These are phyloP conservation scores for Psylliodes chrysocephalus DNA, from an alignment of 2,888 invertebrate genomes.

Conservation along the genomic window DNA sequence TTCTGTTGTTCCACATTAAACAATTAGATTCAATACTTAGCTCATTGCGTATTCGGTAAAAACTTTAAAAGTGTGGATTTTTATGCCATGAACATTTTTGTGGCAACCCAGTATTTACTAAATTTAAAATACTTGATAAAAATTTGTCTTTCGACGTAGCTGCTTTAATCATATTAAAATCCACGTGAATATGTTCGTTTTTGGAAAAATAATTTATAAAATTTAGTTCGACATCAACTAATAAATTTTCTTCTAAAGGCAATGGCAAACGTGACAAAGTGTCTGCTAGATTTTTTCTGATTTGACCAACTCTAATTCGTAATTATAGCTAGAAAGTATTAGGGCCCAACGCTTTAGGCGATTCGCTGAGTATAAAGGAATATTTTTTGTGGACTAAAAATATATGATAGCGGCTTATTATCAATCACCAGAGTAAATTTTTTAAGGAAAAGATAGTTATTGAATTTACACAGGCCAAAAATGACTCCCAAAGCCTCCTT, in stretches of 20 bases:
- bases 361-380: constrained; percentile 25
- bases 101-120: not conserved
- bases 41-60: constrained; percentile 37
- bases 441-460: constrained; percentile 24
- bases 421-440: constrained; percentile 18
- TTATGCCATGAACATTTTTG: too few species aligned
- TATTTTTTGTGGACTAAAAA: constrained; percentile 17
- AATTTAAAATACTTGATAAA: not conserved
- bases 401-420: constrained; percentile 3
- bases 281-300: too few species aligned
- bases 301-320: not conserved
- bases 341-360: constrained; percentile 23
- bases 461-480: constrained; percentile 1
- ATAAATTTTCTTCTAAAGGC: not conserved
- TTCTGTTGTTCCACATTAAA: constrained; percentile 47
- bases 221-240: not conserved
- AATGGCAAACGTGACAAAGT: too few species aligned
- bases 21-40: constrained; percentile 32
- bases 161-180: not conserved
- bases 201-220: not conserved
- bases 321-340: constrained; percentile 19
- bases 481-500: constrained; percentile 2
- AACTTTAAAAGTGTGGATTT: constrained; percentile 12
- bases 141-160: not conserved
- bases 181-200: not conserved